A percentile compares a stretch with the other conserved stretches of the same genome.
Conservation (phyloP, 2,888 invertebrate genomes). For the Iphiclides podalirius region DNA sequence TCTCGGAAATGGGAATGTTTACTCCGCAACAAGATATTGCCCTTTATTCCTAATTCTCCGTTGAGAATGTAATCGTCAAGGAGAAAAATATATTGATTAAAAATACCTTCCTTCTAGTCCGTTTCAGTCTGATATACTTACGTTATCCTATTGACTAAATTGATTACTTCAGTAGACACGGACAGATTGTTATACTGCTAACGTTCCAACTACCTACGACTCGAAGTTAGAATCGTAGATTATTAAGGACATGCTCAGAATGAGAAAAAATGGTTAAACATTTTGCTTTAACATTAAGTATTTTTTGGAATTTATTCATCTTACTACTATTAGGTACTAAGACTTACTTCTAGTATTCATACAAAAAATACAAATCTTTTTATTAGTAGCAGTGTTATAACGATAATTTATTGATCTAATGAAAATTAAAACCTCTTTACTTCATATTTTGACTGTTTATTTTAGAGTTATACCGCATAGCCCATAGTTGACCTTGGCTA, state of each 20-base stretch:
- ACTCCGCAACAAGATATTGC: conserved; percentile 49
- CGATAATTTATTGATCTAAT: too few species aligned
- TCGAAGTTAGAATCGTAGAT: conserved; percentile 15
- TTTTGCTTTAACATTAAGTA: too few species aligned
- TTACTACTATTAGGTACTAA: too few species aligned
- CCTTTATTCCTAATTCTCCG: too few species aligned
- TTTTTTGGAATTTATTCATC: too few species aligned
- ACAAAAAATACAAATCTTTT: too few species aligned
- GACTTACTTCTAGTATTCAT: too few species aligned
- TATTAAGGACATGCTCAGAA: conserved; percentile 6
- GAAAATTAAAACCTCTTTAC: too few species aligned
- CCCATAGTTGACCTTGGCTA: conserved; percentile 43
- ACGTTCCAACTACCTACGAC: conserved; percentile 2
- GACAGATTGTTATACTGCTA: conserved; percentile 17
- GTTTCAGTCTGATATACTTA: conserved; percentile 5
- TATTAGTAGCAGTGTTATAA: too few species aligned
- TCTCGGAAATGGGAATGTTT: conserved; percentile 48
- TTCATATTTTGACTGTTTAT: too few species aligned
- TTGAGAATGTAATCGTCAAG: too few species aligned
- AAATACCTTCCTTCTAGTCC: neutral
- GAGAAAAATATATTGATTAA: neutral
- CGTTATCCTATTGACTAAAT: conserved; percentile 19
- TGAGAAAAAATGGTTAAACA: conserved; percentile 7
- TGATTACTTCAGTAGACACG: conserved; percentile 20
- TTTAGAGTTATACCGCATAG: conserved; percentile 41